Percentiles rank a stretch among this genome's conserved stretches.
These are phyloP conservation scores for Notothenia coriiceps DNA, from an alignment of 2,113 vertebrate genomes.

Conservation along the genomic window DNA sequence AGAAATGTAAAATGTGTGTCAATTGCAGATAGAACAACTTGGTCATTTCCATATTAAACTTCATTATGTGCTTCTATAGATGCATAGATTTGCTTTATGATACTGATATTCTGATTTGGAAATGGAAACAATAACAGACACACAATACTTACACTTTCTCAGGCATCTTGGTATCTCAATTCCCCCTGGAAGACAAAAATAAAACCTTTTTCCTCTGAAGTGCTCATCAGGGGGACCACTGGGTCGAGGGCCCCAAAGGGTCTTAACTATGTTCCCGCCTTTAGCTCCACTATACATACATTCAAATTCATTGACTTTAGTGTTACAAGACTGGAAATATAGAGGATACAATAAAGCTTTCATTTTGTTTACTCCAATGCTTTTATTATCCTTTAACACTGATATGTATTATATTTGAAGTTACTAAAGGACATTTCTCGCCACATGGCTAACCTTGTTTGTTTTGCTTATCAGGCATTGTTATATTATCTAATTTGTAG, in stretches of 20 bases:
- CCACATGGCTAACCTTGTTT: not conserved
- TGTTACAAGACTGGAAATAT: slow-evolving; percentile 29
- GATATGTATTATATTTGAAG: not conserved
- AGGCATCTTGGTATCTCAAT: slow-evolving; percentile 78
- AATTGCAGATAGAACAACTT: not conserved
- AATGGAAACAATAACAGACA: slow-evolving; percentile 58
- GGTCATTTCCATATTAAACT: not conserved
- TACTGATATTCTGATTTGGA: slow-evolving; percentile 18
- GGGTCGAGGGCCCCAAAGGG: slow-evolving; percentile 10
- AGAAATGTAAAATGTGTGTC: not conserved
- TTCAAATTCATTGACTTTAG: not conserved
- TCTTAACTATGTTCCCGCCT: slow-evolving; percentile 50
- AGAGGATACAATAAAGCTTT: not conserved
- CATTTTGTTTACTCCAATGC: not conserved
- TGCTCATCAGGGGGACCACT: slow-evolving; percentile 41
- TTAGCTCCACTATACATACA: slow-evolving; percentile 38
- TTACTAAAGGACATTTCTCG: not conserved
- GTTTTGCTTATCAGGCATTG: slow-evolving; percentile 15
- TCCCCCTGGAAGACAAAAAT: slow-evolving; percentile 82
- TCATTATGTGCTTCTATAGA: slow-evolving; percentile 36
- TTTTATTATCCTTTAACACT: not conserved
- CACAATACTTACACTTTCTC: slow-evolving; percentile 80
- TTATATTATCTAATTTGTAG: not conserved
- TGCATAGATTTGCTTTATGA: slow-evolving; percentile 27
- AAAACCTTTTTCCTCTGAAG: slow-evolving; percentile 65